Percentiles rank a stretch among this genome's conserved stretches.
These are phyloP conservation scores for Vimba vimba DNA, from an alignment of 2,113 vertebrate species.

Conservation along the genomic window DNA sequence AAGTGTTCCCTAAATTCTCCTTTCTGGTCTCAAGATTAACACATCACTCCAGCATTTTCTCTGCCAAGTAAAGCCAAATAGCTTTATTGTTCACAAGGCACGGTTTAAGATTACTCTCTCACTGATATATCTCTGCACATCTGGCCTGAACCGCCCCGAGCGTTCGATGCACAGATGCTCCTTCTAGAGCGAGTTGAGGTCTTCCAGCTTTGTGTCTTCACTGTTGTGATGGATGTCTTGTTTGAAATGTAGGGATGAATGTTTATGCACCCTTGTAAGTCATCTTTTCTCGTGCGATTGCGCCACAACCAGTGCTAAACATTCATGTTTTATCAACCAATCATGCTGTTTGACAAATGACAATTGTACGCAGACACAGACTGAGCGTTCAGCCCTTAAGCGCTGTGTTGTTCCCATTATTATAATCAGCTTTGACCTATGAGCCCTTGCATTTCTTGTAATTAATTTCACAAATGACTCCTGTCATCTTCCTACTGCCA, in stretches of 20 bases:
- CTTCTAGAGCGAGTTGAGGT: background rate
- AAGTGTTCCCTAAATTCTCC: background rate
- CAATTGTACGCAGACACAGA: background rate
- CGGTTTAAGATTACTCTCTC: background rate
- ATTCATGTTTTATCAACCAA: slow-evolving; percentile 19
- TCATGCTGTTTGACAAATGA: slow-evolving; percentile 28
- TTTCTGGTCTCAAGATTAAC: background rate
- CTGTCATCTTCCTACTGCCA: slow-evolving; percentile 32
- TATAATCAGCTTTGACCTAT: slow-evolving; percentile 30
- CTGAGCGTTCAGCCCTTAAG: background rate
- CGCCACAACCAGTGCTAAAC: background rate
- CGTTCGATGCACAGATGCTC: slow-evolving; percentile 37
- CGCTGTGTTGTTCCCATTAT: slow-evolving; percentile 8
- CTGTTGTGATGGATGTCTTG: slow-evolving; percentile 35
- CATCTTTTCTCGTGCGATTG: slow-evolving; percentile 17
- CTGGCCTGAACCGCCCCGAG: slow-evolving; percentile 14
- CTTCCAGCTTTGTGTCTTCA: slow-evolving; percentile 16
- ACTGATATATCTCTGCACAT: slow-evolving; percentile 42
- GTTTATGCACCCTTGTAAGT: slow-evolving; percentile 36
- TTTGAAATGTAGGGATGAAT: slow-evolving; percentile 25
- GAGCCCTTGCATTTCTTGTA: slow-evolving; percentile 30
- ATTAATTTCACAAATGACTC: slow-evolving; percentile 55
- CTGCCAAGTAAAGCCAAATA: slow-evolving; percentile 10
- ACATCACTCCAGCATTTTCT: background rate
- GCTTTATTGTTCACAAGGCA: background rate